Conservation (phyloP, 2,888 invertebrate genomes). For the Dioctria linearis region DNA sequence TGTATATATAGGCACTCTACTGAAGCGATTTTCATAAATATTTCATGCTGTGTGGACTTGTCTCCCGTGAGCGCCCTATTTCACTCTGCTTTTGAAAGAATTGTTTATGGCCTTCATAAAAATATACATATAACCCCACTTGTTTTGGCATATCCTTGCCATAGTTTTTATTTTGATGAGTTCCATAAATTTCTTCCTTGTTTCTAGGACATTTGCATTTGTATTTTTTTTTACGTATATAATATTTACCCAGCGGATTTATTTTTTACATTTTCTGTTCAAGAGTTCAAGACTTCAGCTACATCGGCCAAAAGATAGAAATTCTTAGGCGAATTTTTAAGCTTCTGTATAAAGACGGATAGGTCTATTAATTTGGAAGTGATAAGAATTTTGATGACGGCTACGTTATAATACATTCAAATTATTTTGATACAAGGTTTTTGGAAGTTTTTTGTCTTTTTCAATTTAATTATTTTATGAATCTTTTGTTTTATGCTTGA, state of each 20-base stretch:
- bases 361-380: constrained; percentile 20
- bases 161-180: constrained; percentile 54
- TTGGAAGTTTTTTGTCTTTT: no score
- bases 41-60: constrained; percentile 41
- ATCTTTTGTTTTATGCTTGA: no score
- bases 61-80: constrained; percentile 44
- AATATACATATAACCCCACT: constrained; percentile 40
- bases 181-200: constrained; percentile 53
- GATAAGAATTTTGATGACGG: neutral
- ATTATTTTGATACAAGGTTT: no score
- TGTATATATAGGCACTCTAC: neutral
- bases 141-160: constrained; percentile 34
- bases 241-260: constrained; percentile 52
- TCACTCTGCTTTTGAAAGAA: constrained; percentile 39
- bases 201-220: neutral
- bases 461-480: no score
- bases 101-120: constrained; percentile 48
- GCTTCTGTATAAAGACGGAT: constrained; percentile 11
- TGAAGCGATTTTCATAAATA: constrained; percentile 46
- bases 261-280: constrained; percentile 3
- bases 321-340: neutral
- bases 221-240: constrained; percentile 38
- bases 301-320: neutral
- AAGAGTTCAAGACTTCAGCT: neutral
- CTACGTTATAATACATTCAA: neutral